phyloP scores from a whole-genome alignment of 1,140 invertebrate species.

The Episyrphus balteatus region DNA sequence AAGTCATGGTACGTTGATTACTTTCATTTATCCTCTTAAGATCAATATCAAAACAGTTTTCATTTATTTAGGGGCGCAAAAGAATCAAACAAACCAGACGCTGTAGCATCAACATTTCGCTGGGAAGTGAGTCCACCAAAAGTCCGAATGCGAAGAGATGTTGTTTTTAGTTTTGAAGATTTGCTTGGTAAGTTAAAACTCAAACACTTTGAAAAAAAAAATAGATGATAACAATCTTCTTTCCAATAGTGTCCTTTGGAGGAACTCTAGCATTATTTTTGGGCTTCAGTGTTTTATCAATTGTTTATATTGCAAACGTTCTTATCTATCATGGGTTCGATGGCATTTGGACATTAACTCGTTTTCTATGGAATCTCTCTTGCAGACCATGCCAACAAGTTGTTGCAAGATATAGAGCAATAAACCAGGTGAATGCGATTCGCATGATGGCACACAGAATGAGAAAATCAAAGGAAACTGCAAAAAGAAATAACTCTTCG shows the following conservation, averaged over 20 bases:
- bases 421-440: not conserved
- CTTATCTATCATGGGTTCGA: not conserved
- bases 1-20: conserved; percentile 25
- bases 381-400: not conserved
- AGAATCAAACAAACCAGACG: conserved; percentile 14
- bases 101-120: conserved; percentile 30
- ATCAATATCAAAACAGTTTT: too few species aligned
- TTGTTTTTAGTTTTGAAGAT: conserved; percentile 37
- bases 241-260: conserved; percentile 24
- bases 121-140: conserved; percentile 35
- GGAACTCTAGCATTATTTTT: conserved; percentile 23
- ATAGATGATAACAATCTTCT: not conserved
- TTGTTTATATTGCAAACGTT: conserved; percentile 14
- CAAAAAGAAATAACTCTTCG: too few species aligned
- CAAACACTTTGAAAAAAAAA: not conserved
- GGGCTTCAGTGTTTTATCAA: conserved; percentile 19
- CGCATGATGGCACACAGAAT: not conserved
- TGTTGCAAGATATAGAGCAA: too few species aligned
- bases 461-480: not conserved
- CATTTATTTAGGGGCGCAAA: conserved; percentile 21
- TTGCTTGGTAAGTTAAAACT: conserved; percentile 19
- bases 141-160: conserved; percentile 31
- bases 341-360: not conserved
- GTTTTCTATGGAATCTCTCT: not conserved
- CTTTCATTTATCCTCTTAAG: not conserved